These are phyloP conservation scores for Mobula birostris DNA, from an alignment of 2,113 vertebrate species.

Conservation along the genomic window DNA sequence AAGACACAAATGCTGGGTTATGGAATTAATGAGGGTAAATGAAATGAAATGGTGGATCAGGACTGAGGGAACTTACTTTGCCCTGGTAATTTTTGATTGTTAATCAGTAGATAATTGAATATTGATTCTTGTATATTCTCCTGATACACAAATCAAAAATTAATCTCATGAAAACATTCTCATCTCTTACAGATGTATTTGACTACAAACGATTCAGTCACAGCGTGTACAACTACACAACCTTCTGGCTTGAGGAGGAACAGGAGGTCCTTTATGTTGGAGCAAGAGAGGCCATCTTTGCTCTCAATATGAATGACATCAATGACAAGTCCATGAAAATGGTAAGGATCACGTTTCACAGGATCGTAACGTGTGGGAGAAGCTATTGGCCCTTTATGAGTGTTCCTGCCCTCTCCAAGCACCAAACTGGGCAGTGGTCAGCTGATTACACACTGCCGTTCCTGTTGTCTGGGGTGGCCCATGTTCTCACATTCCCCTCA, in stretches of 20 bases:
- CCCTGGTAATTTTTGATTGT: no score
- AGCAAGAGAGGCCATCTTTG: conserved; percentile 78
- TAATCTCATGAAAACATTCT: neutral
- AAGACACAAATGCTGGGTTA: no score
- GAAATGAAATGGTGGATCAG: no score
- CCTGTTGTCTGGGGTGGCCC: no score
- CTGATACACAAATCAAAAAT: neutral
- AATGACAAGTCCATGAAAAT: conserved; percentile 60
- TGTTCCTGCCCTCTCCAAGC: no score
- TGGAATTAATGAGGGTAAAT: no score
- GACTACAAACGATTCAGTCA: conserved; percentile 58
- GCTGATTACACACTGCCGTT: neutral
- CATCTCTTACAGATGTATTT: conserved; percentile 62
- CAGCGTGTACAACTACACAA: conserved; percentile 75
- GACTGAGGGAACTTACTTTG: no score
- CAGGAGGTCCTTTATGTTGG: conserved; percentile 76
- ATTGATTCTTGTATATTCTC: neutral
- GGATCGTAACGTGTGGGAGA: neutral
- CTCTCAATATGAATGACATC: conserved; percentile 74
- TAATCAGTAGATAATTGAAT: no score
- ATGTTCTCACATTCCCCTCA: no score
- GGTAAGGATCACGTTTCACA: conserved; percentile 53
- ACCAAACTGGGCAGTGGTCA: neutral
- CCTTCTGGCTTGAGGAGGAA: conserved; percentile 79
- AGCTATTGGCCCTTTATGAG: neutral